Base-by-base conservation (phyloP, 2,113 vertebrate genomes). In the Chloebia gouldiae region DNA sequence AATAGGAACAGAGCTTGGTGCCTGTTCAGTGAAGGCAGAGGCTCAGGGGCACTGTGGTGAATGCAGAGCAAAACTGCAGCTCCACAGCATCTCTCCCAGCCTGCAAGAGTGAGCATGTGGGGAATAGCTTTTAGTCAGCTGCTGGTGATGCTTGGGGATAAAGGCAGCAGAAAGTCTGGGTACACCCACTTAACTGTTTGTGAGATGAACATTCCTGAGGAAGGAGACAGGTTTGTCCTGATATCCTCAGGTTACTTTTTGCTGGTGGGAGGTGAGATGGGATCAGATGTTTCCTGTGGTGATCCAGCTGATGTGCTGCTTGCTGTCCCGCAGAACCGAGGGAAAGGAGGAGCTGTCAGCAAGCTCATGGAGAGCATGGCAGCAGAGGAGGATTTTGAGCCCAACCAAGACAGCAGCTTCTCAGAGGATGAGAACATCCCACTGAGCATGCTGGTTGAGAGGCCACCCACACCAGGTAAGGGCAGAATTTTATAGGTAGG, bases 341-440 rank as follows among this genome's bases (percentile, higher is more conserved):
- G 98, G 33, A 99, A 99, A 27, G 98, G 98, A 50, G 98, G 98
- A 3, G 99, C 99, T 0, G 99, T 99, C 86, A 99, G 99, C 95
- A 99, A 99, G 76, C 98, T 99, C 80, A 99, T 99, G 99, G 99
- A 99, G 96, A 99, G 99, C 97, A 99, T 99, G 99, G 99, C 99
- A 0, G 99, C 99, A 0, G 99, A 99, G 63, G 99, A 99, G 90
- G 99, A 99, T 97, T 99, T 99, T 10, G 99, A 99, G 72, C 99
- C 99, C 81, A 99, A 99, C 94, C 99, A 99, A 95, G 99, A 99
- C 97, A 99, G 99, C 86, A 99, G 99, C 98, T 99, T 99, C 98
- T 99, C 99, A 0, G 99, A 99, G 92, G 99, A 99, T 7, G 99
- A 99, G 77, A 98, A 99, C 87, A 88, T 98, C 94, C 97, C 97